These are phyloP conservation scores for Phocides pigmalion DNA, from an alignment of 1,140 invertebrate genomes.

Conservation along the genomic window DNA sequence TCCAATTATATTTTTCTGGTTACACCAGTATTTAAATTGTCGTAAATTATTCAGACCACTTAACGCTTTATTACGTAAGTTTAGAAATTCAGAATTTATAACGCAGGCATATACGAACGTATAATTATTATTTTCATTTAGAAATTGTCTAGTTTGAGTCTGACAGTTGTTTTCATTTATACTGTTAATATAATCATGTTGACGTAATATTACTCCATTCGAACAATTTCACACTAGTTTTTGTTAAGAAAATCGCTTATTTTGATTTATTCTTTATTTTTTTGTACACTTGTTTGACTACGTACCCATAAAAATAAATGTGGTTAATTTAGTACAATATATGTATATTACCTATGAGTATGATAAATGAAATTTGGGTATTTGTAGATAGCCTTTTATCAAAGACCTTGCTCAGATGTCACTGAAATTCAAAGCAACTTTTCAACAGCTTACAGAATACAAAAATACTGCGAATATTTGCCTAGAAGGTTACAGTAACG, in stretches of 20 bases:
- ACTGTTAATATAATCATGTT: too few relatives aligned
- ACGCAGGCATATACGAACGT: neutral
- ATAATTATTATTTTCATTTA: too few relatives aligned
- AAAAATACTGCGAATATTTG: constrained; percentile 46
- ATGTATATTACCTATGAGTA: too few relatives aligned
- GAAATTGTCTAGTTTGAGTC: too few relatives aligned
- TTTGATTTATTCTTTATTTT: too few relatives aligned
- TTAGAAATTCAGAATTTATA: neutral
- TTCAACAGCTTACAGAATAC: constrained; percentile 44
- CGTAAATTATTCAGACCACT: neutral
- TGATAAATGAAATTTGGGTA: constrained; percentile 18
- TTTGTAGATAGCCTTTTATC: neutral
- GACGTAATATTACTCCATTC: too few relatives aligned
- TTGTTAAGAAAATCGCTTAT: too few relatives aligned
- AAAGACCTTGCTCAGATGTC: constrained; percentile 24
- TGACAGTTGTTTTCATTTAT: too few relatives aligned
- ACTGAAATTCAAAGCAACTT: constrained; percentile 37
- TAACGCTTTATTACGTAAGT: neutral
- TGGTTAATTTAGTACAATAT: too few relatives aligned
- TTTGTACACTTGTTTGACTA: too few relatives aligned
- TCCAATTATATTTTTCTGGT: neutral
- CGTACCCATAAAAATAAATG: too few relatives aligned
- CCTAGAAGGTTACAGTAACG: constrained; percentile 46
- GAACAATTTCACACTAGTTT: too few relatives aligned
- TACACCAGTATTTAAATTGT: neutral